Conservation (phyloP, 37 sponge, comb jelly and placozoan species). For the Haliclona indistincta region DNA sequence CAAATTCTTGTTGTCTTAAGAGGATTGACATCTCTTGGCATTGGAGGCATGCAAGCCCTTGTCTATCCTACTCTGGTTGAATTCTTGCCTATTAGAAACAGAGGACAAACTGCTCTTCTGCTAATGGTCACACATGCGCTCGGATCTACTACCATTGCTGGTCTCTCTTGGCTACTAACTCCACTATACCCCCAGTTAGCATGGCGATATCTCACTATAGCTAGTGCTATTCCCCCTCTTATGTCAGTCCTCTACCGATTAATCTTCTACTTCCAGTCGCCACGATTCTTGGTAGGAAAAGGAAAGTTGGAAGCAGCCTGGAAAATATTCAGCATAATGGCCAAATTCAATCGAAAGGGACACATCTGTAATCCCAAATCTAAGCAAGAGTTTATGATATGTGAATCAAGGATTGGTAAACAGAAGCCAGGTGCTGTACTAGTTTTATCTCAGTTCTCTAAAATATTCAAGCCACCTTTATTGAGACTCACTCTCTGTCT, state of each 20-base stretch:
- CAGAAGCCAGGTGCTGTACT: neutral
- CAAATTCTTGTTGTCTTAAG: slow-evolving; percentile 35
- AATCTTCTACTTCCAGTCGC: neutral
- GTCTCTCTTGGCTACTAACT: slow-evolving; percentile 56
- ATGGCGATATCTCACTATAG: neutral
- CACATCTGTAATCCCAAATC: neutral
- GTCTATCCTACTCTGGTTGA: slow-evolving; percentile 33
- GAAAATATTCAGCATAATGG: neutral
- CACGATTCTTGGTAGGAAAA: neutral
- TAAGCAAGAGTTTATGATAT: neutral
- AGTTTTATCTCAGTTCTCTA: slow-evolving; percentile 2
- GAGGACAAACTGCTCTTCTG: slow-evolving; percentile 14
- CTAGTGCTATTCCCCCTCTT: neutral
- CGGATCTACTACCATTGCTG: slow-evolving; percentile 14
- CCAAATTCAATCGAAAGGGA: neutral
- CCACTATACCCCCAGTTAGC: slow-evolving; percentile 9
- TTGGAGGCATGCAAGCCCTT: slow-evolving; percentile 13
- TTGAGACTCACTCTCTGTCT: slow-evolving; percentile 28
- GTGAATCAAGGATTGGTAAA: neutral
- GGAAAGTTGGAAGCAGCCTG: neutral
- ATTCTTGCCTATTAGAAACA: slow-evolving; percentile 40
- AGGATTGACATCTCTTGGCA: slow-evolving; percentile 16
- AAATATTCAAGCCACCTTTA: slow-evolving; percentile 39
- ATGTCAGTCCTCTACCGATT: neutral
- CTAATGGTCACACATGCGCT: slow-evolving; percentile 15